Evolutionary conservation across 2,797 vertebrate species (phyloP).

Genomic region (Pseudotriccus pelzelni): DNA sequence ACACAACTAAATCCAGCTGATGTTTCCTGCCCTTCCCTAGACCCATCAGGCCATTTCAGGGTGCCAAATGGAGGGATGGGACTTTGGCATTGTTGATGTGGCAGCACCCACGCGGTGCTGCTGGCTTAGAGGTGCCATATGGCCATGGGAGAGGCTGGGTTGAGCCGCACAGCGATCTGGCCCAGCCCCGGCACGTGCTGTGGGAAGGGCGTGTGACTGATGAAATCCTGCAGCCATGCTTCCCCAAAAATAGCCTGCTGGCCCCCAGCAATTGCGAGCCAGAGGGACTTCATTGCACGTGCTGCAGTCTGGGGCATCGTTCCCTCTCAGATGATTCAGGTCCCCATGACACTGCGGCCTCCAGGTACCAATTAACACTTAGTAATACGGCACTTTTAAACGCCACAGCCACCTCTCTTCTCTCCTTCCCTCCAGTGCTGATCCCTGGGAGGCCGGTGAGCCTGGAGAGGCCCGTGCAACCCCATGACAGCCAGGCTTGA

Average conservation of each 20-base stretch:
- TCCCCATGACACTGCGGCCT: background rate
- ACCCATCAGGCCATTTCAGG: background rate
- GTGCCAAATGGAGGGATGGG: background rate
- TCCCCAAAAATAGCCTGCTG: background rate
- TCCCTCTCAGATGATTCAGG: background rate
- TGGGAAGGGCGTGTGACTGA: background rate
- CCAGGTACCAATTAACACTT: background rate
- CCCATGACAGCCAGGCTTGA: background rate
- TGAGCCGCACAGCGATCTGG: background rate
- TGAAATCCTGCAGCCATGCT: background rate
- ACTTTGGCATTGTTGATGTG: background rate
- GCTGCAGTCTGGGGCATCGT: background rate
- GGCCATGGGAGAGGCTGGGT: background rate
- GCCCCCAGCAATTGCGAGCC: background rate
- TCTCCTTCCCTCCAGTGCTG: background rate
- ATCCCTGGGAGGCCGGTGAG: background rate
- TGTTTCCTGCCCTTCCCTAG: rapidly evolving
- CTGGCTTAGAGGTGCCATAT: background rate
- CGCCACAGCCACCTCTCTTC: background rate
- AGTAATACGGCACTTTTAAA: background rate
- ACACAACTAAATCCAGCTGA: background rate
- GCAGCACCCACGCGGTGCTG: background rate
- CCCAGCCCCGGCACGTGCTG: background rate
- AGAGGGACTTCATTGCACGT: background rate
- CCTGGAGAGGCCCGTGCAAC: rapidly evolving